These are phyloP conservation scores for Thunnus maccoyii DNA, from an alignment of 2,113 vertebrate genomes.

Conservation along the genomic window DNA sequence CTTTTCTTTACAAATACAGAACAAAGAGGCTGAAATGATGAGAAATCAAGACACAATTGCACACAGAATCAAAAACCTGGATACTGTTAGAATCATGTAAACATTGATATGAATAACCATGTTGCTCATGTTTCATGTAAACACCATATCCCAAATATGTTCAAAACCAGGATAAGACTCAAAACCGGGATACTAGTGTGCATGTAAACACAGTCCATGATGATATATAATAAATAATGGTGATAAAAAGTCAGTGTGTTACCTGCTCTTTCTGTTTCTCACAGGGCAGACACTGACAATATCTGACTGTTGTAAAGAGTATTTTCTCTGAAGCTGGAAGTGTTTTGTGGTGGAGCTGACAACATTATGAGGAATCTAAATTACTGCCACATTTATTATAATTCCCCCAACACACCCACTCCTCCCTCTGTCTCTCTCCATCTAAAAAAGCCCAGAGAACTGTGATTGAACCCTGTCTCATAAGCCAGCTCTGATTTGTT, in stretches of 20 bases:
- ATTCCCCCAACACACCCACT: slow-evolving; percentile 38
- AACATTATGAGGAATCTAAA: slow-evolving; percentile 75
- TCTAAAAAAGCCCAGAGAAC: slow-evolving; percentile 45
- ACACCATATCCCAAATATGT: no score
- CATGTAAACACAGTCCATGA: no score
- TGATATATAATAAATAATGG: background rate
- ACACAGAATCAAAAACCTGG: no score
- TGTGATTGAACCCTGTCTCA: slow-evolving; percentile 51
- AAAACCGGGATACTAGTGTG: no score
- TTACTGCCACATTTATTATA: slow-evolving; percentile 75
- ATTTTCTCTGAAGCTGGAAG: slow-evolving; percentile 60
- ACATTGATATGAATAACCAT: no score
- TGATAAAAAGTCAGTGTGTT: slow-evolving; percentile 8
- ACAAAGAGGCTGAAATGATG: no score
- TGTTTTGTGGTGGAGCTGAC: slow-evolving; percentile 71
- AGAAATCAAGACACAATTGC: no score
- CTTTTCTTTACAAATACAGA: no score
- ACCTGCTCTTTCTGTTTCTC: slow-evolving; percentile 1
- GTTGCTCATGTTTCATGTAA: no score
- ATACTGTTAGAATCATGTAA: no score
- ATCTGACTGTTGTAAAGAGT: slow-evolving; percentile 25
- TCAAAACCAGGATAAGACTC: no score
- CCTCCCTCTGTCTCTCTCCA: slow-evolving; percentile 8
- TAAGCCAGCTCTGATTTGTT: slow-evolving; percentile 37
- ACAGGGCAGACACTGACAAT: slow-evolving; percentile 7